Percentiles rank a stretch among this genome's conserved stretches.
These are phyloP conservation scores for Manis crassicaudata DNA, from an alignment of 2,797 vertebrate genomes.

Conservation along the genomic window DNA sequence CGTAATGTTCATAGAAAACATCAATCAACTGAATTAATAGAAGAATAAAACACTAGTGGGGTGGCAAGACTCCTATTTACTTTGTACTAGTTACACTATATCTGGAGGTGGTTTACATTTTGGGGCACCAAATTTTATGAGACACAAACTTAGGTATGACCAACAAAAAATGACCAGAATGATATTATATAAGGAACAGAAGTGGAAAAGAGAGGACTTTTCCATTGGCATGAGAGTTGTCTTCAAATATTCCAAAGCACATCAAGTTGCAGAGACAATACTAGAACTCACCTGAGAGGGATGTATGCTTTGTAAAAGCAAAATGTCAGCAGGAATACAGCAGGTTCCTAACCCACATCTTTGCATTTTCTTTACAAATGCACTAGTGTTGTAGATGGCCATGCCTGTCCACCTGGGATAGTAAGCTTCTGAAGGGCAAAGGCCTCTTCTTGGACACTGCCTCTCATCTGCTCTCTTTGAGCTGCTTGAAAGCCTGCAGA, in stretches of 20 bases:
- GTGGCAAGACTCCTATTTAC: neutral
- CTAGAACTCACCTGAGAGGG: fast-evolving
- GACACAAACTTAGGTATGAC: neutral
- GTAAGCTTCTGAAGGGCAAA: neutral
- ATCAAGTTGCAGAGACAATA: neutral
- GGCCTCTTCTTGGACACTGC: neutral
- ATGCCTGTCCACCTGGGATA: neutral
- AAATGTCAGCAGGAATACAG: neutral
- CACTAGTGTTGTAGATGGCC: neutral
- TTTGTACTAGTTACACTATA: neutral
- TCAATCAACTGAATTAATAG: neutral
- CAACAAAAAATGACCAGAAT: neutral
- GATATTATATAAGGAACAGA: neutral
- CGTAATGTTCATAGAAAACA: neutral
- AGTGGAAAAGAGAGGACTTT: neutral
- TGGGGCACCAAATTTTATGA: neutral
- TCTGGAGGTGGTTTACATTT: neutral
- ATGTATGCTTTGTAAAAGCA: neutral
- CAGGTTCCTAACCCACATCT: neutral
- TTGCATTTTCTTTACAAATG: neutral
- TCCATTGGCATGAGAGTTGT: neutral
- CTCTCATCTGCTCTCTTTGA: neutral
- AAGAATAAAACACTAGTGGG: neutral
- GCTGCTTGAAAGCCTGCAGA: neutral
- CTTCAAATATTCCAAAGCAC: neutral